Base-by-base conservation (phyloP, 1,140 invertebrate species). In the Calliphora vicina region DNA sequence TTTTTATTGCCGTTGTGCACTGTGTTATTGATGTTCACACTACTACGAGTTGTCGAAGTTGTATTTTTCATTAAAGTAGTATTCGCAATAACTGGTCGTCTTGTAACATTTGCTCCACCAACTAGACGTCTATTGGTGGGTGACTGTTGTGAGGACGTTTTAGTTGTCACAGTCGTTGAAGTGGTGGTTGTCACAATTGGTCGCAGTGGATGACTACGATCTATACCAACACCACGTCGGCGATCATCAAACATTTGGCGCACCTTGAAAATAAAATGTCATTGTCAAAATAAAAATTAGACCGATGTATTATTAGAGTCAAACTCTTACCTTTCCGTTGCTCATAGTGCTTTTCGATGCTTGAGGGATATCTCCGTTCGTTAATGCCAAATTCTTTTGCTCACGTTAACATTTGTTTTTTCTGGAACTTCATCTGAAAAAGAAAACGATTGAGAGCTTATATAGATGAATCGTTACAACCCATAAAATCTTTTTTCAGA, bases 221-320 rank as follows among this genome's bases (percentile, higher is more conserved):
- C 95, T 85, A 96, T 95, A 35, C 96, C 95, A 8, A 93, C 93
- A 78, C 93, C 93, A 76, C 93, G 93, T 35, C 95, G 92, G 17
- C 95, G 92, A 86, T 96, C 95, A 85, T 96, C 95, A 87, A 96
- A 96, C 94, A 96, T 95, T 91, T 95, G 94, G n/a, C 94, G 92
- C 3, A 95, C 94, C 92, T 94, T 1, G 45, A 20, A 15, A 27
- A 57, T 57, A 26, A 23, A n/a, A n/a, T n/a, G n/a, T n/a, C n/a
- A n/a, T n/a, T n/a, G n/a, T 81, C 1, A 29, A 27, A 29, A 20
- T 13, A 42, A 29, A 80, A 43, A 1, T 12, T 43, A 43, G 45
- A 35, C 42, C 25, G 20, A 17, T 42, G 10, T 35, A 23, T 23
- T 67, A 1, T 23, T 67, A 12, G 2, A 15, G 1, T 57, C 1